phyloP scores from a whole-genome alignment of 1,140 invertebrate species.

The Diploscapter pachys region DNA sequence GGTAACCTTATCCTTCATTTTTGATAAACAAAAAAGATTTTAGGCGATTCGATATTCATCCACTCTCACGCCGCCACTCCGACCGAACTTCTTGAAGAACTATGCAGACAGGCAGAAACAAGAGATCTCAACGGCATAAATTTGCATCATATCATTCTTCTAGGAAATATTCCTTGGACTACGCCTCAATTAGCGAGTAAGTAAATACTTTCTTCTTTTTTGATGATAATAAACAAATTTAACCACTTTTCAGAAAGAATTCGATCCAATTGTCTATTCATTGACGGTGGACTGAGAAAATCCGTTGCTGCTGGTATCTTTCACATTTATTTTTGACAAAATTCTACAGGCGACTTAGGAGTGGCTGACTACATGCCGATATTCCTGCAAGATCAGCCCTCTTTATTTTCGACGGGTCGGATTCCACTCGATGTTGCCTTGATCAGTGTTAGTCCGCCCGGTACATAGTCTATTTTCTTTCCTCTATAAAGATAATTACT shows the following conservation, averaged over 20 bases:
- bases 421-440: conserved; percentile 79
- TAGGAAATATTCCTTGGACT: conserved; percentile 22
- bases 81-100: conserved; percentile 33
- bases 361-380: conserved; percentile 82
- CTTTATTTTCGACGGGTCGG: conserved; percentile 77
- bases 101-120: conserved; percentile 21
- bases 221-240: conserved; percentile 8
- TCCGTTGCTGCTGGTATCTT: conserved; percentile 33
- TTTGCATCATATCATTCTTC: conserved; percentile 37
- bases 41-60: conserved; percentile 22
- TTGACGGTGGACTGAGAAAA: conserved; percentile 29
- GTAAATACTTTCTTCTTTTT: conserved; percentile 2
- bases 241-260: conserved; percentile 35
- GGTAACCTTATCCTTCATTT: not conserved
- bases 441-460: conserved; percentile 83
- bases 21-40: not conserved
- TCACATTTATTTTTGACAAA: not conserved
- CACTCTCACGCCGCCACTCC: conserved; percentile 26
- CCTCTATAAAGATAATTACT: no score
- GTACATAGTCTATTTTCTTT: conserved; percentile 60
- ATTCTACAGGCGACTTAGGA: conserved; percentile 10
- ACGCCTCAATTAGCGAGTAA: conserved; percentile 28
- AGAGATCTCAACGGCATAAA: conserved; percentile 29
- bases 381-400: conserved; percentile 84
- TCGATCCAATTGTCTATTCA: conserved; percentile 45